Evolutionary conservation across 2,113 vertebrate genomes (phyloP).

Genomic region (Saccopteryx leptura): DNA sequence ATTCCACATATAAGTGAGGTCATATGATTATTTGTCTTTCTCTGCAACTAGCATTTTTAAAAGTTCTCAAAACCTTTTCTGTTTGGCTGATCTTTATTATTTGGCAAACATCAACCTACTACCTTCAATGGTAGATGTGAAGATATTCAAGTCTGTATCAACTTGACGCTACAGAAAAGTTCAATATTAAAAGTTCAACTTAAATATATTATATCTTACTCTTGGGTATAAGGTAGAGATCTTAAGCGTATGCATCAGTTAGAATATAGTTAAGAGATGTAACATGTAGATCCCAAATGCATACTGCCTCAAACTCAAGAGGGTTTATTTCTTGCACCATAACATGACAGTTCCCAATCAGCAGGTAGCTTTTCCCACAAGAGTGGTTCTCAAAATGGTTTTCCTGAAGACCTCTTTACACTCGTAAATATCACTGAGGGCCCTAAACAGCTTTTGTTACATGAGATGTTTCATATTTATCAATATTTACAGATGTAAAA

Average conservation of each 20-base stretch:
- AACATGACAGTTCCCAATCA: neutral
- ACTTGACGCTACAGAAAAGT: neutral
- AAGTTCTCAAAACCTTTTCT: conserved; percentile 36
- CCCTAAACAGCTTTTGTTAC: neutral
- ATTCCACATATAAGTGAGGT: too few species aligned
- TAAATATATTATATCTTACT: neutral
- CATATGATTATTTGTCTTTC: too few species aligned
- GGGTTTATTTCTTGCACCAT: neutral
- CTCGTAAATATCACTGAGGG: neutral
- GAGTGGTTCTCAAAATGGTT: neutral
- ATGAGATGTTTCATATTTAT: neutral
- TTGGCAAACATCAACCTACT: neutral
- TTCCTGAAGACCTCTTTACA: neutral
- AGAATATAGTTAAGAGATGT: neutral
- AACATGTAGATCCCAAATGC: neutral
- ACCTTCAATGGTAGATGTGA: neutral
- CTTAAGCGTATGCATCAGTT: neutral
- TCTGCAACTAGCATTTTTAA: neutral
- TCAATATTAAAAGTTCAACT: neutral
- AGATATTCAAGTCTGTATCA: neutral
- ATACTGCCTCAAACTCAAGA: neutral
- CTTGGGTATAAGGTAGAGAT: neutral
- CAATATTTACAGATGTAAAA: neutral
- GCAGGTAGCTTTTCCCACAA: neutral
- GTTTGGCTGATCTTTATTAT: conserved; percentile 12